Percentiles rank a stretch among this genome's conserved stretches.
Conservation (phyloP, 1,140 invertebrate genomes). For the Drosophila mauritiana region DNA sequence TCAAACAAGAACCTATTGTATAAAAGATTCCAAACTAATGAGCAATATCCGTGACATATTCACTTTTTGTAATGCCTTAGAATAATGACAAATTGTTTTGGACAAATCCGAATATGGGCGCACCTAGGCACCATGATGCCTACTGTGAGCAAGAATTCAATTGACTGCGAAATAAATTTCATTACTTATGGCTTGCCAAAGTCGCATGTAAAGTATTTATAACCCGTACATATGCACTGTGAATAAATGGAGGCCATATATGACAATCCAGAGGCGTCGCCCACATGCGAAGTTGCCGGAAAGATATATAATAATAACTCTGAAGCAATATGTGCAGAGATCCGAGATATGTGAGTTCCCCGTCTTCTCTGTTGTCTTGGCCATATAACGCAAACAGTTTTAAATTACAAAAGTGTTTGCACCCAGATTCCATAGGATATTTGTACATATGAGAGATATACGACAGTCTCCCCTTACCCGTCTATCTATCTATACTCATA, state of each 20-base stretch:
- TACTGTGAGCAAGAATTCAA: conserved; percentile 49
- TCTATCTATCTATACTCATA: not conserved
- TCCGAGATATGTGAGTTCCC: conserved; percentile 37
- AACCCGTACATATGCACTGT: conserved; percentile 39
- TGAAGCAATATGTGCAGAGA: conserved; percentile 49
- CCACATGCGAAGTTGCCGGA: conserved; percentile 55
- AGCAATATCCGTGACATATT: conserved; percentile 1
- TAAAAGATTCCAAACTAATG: not conserved
- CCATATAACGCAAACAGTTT: conserved; percentile 37
- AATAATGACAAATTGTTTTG: conserved; percentile 51
- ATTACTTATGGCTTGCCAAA: conserved; percentile 70
- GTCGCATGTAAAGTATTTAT: conserved; percentile 65
- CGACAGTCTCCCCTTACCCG: conserved; percentile 7
- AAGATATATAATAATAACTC: conserved; percentile 48
- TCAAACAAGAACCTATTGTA: not conserved
- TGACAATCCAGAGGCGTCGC: conserved; percentile 49
- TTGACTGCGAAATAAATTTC: conserved; percentile 66
- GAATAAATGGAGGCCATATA: conserved; percentile 66
- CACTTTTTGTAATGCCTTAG: conserved; percentile 21
- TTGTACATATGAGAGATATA: not conserved
- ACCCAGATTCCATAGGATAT: conserved; percentile 23
- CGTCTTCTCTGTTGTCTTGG: conserved; percentile 9
- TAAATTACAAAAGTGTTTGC: conserved; percentile 50
- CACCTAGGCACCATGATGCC: conserved; percentile 9
- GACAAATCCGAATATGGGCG: conserved; percentile 25